Evolutionary conservation across 2,888 invertebrate species (phyloP).

Genomic region (Yponomeuta malinellus): DNA sequence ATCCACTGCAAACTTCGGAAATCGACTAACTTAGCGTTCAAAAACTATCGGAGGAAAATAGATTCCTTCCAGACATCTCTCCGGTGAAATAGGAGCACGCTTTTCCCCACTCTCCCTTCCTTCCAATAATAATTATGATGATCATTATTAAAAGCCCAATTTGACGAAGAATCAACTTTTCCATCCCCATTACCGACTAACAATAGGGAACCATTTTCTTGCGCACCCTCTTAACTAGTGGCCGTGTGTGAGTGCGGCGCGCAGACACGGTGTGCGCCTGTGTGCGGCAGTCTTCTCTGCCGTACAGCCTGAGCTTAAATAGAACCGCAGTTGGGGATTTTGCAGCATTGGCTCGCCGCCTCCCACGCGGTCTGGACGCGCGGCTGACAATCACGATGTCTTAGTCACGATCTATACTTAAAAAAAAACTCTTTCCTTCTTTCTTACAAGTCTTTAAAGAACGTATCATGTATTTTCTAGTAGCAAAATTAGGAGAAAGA

Average conservation of each 20-base stretch:
- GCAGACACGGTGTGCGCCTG: constrained; percentile 21
- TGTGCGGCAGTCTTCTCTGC: constrained; percentile 20
- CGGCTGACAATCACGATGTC: constrained; percentile 46
- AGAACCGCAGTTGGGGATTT: constrained; percentile 25
- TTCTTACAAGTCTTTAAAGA: constrained; percentile 41
- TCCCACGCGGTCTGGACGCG: constrained; percentile 43
- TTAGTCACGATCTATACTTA: constrained; percentile 35
- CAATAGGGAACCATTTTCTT: constrained; percentile 65
- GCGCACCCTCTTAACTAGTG: constrained; percentile 55
- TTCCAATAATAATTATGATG: constrained; percentile 52
- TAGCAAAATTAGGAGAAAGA: constrained; percentile 32
- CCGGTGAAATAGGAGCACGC: neutral
- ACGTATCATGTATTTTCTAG: constrained; percentile 70
- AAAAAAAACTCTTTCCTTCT: constrained; percentile 37
- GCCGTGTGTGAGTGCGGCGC: neutral
- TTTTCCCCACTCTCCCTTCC: constrained; percentile 9
- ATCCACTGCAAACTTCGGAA: too few species aligned
- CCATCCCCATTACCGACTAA: constrained; percentile 60
- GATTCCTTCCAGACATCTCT: too few species aligned
- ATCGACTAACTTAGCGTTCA: too few species aligned
- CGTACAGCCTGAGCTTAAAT: constrained; percentile 42
- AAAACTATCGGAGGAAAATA: too few species aligned
- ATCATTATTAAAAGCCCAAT: constrained; percentile 62
- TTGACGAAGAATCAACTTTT: constrained; percentile 63
- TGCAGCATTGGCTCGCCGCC: constrained; percentile 53